Evolutionary conservation across 2,113 vertebrate species (phyloP).

Genomic region (Rhinolophus ferrumequinum): DNA sequence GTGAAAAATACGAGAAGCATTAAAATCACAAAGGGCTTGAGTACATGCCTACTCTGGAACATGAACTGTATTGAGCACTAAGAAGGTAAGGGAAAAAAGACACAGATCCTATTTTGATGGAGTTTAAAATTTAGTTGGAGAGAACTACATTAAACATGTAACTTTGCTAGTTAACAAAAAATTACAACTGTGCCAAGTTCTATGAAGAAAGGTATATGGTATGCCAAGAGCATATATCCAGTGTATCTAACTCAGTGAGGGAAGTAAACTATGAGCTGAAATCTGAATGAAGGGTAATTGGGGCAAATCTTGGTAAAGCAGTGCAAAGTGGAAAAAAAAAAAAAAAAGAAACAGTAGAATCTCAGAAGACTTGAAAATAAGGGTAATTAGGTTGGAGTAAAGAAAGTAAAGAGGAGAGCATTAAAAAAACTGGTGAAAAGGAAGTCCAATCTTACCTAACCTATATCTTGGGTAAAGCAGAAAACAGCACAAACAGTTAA

Average conservation of each 20-base stretch:
- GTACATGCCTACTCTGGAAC: neutral
- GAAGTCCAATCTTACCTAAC: neutral
- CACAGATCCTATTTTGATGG: neutral
- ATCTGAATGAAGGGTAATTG: neutral
- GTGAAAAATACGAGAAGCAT: too few species aligned
- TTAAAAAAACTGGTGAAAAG: neutral
- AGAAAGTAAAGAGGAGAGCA: neutral
- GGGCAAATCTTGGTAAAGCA: neutral
- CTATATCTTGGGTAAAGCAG: neutral
- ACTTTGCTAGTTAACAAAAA: neutral
- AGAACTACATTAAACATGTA: neutral
- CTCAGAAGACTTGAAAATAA: neutral
- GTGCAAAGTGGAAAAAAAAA: neutral
- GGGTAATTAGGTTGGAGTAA: neutral
- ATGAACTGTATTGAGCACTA: neutral
- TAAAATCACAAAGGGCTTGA: too few species aligned
- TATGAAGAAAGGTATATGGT: neutral
- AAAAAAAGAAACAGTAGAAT: neutral
- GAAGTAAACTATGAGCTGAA: neutral
- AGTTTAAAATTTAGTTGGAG: neutral
- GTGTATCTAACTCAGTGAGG: neutral
- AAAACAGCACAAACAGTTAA: neutral
- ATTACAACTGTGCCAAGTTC: neutral
- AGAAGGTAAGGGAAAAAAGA: neutral
- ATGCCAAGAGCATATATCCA: neutral